Evolutionary conservation across 1,140 invertebrate species (phyloP), one percentile per base, ranked within the genome.

Genomic region (Frieseomelitta varia): DNA sequence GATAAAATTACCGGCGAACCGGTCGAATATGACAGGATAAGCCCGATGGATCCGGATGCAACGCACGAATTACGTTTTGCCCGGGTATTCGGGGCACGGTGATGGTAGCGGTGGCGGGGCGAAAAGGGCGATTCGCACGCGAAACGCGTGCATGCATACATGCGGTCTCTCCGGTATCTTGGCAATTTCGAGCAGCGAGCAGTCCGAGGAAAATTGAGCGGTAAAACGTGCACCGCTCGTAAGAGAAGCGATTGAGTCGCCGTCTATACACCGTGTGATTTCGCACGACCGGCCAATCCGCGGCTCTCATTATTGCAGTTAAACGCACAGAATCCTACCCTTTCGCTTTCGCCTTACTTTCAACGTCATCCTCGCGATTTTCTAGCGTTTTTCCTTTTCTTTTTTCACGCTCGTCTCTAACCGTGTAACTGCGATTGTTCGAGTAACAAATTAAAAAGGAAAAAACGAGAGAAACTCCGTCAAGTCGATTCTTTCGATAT

Each of bases 251-350:
- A 91, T 92, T 90, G 88, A 91, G 87, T 91, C 81, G 76, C 84
- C 87, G 87, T 69, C 71, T 56, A 75, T 63, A 58, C 82, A 88
- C 79, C 90, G 68, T 91, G 78, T 92, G 85, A 91, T 92, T 91
- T 90, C 77, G 68, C 34, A 21, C 27, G 34, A 79, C 72, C 69
- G 47, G 67, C 75, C 79, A 71, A 82, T 86, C 86, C 65, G 30
- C 39, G 47, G 10, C 30, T 56, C 65, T 79, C 51, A 27, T 63
- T 78, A 67, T 65, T 24, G 34, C 74, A n/a, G 39, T 76, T 76
- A 61, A 74, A 74, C 55, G 30, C 74, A 61, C 34, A 58, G 56
- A 76, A 76, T 56, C 30, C 51, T 73, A 27, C 72, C 51, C 17
- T 12, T 24, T 15, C 17, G 47, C 51, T 73, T 55, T 51, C 72